These are phyloP conservation scores for Acanthacorydalis orientalis DNA, from an alignment of 2,888 invertebrate species.

Conservation along the genomic window DNA sequence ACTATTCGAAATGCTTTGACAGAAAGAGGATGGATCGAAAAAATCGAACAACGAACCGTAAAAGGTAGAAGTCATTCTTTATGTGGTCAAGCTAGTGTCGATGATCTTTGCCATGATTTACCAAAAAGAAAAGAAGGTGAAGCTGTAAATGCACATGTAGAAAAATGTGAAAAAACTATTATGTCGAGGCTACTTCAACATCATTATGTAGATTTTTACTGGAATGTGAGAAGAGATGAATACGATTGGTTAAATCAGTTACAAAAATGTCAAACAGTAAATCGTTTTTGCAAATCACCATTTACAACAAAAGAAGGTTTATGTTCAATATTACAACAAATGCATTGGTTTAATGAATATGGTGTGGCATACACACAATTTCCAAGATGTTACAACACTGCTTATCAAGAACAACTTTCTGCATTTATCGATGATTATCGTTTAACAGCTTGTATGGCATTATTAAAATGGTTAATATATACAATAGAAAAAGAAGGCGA, in stretches of 20 bases:
- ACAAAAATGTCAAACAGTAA: slow-evolving; percentile 49
- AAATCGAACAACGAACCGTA: slow-evolving; percentile 15
- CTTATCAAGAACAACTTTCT: slow-evolving; percentile 63
- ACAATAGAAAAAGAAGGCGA: slow-evolving; percentile 36
- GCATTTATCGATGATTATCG: slow-evolving; percentile 81
- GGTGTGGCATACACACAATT: slow-evolving; percentile 66
- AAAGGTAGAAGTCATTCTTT: not conserved
- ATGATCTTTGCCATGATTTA: slow-evolving; percentile 23
- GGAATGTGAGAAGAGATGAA: slow-evolving; percentile 76
- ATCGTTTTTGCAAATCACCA: slow-evolving; percentile 68
- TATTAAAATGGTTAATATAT: slow-evolving; percentile 60
- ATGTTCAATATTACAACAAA: slow-evolving; percentile 58
- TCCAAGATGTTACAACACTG: slow-evolving; percentile 57
- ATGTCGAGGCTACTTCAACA: slow-evolving; percentile 63
- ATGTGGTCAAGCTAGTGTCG: slow-evolving; percentile 7
- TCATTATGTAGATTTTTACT: slow-evolving; percentile 70
- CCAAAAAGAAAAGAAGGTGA: slow-evolving; percentile 25
- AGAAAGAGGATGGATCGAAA: slow-evolving; percentile 58
- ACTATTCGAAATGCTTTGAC: slow-evolving; percentile 51
- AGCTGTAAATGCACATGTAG: slow-evolving; percentile 26
- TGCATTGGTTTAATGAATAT: slow-evolving; percentile 74
- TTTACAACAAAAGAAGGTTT: slow-evolving; percentile 89
- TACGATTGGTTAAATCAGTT: slow-evolving; percentile 49
- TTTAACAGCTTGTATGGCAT: slow-evolving; percentile 70
- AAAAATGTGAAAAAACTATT: slow-evolving; percentile 50